A percentile compares a stretch with the other conserved stretches of the same genome.
Evolutionary conservation across 2,888 invertebrate genomes (phyloP).

Genomic region (Sphaeridia pumilis): DNA sequence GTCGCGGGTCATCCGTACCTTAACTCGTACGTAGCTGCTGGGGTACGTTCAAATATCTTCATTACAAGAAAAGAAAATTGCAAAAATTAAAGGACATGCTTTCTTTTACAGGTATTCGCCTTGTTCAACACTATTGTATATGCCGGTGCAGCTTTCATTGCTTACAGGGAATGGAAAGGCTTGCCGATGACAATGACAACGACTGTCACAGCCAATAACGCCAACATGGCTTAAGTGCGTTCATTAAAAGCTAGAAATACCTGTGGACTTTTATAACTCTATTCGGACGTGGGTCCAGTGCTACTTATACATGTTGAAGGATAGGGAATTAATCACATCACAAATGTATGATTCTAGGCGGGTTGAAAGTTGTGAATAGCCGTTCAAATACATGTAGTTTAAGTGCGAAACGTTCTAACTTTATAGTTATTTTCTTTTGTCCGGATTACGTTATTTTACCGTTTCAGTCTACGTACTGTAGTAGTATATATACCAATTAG

Average conservation of each 20-base stretch:
- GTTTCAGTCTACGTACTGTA: no score
- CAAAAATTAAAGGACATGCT: not conserved
- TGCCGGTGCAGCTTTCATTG: constrained; percentile 60
- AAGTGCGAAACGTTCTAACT: no score
- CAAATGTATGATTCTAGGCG: no score
- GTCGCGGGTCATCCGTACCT: constrained; percentile 33
- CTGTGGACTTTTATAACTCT: not conserved
- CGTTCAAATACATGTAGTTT: no score
- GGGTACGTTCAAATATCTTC: constrained; percentile 50
- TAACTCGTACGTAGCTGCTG: constrained; percentile 58
- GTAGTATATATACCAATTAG: no score
- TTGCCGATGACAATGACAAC: constrained; percentile 6
- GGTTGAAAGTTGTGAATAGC: no score
- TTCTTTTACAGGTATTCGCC: constrained; percentile 55
- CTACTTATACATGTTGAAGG: no score
- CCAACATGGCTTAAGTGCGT: constrained; percentile 1
- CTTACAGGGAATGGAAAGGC: constrained; percentile 43
- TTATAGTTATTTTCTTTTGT: no score
- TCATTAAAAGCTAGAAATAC: not conserved
- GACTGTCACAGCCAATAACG: not conserved
- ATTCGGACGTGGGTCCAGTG: no score
- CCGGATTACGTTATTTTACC: no score
- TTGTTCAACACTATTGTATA: constrained; percentile 69
- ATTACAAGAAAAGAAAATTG: constrained; percentile 1
- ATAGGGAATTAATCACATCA: no score